Evolutionary conservation across 2,888 invertebrate genomes (phyloP).

Genomic region (Pterobdella sp.): DNA sequence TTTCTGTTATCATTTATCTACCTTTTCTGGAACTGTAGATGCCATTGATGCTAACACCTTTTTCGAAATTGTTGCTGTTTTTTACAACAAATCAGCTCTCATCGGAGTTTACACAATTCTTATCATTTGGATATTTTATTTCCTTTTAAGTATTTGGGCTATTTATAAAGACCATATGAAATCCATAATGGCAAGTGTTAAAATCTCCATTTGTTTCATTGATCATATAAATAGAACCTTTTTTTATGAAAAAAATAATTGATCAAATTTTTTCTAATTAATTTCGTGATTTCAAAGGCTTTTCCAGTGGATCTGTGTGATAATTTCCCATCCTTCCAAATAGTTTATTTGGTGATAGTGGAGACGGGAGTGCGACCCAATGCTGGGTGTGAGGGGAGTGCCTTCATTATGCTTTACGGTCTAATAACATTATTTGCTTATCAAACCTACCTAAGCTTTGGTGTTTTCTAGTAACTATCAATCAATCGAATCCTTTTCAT

Average conservation of each 20-base stretch:
- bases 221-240: too few relatives aligned
- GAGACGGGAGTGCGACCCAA: constrained; percentile 17
- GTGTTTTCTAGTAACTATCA: not conserved
- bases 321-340: constrained; percentile 12
- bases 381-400: constrained; percentile 23
- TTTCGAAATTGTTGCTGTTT: not conserved
- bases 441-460: not conserved
- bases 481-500: not conserved
- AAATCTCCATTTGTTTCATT: too few relatives aligned
- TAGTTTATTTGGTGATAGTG: constrained; percentile 19
- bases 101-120: constrained; percentile 9
- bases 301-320: constrained; percentile 23
- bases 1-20: constrained; percentile 23
- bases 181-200: not conserved
- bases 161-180: constrained; percentile 15
- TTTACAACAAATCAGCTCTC: not conserved
- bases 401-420: constrained; percentile 21
- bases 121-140: constrained; percentile 23
- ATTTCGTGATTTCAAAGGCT: not conserved
- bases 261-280: too few relatives aligned
- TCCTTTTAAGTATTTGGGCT: constrained; percentile 19
- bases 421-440: not conserved
- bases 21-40: not conserved
- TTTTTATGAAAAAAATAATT: too few relatives aligned
- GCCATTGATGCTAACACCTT: not conserved